These are phyloP conservation scores for Phataginus tricuspis DNA, from an alignment of 2,797 vertebrate species.

Conservation along the genomic window DNA sequence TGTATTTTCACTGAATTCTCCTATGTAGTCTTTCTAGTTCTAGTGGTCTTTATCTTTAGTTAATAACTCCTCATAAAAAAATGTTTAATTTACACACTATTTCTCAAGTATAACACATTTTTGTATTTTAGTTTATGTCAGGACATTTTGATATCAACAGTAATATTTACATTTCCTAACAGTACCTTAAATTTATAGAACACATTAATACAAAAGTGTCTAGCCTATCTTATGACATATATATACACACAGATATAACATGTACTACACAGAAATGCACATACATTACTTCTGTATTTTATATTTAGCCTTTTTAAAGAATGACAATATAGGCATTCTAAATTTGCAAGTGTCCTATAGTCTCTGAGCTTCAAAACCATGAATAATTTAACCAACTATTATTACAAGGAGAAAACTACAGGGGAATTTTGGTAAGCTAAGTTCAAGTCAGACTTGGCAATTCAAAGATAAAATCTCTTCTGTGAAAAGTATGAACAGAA, in stretches of 20 bases:
- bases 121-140: conserved; percentile 8
- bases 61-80: conserved; percentile 40
- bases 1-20: background rate
- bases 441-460: conserved; percentile 57
- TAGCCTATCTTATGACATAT: background rate
- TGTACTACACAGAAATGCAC: background rate
- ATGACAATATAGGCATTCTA: background rate
- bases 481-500: conserved; percentile 42
- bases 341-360: conserved; percentile 12
- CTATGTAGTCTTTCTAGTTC: background rate
- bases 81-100: background rate
- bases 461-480: conserved; percentile 59
- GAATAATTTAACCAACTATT: conserved; percentile 51
- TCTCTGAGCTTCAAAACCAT: conserved; percentile 17
- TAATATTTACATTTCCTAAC: conserved; percentile 26
- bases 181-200: conserved; percentile 26
- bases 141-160: background rate
- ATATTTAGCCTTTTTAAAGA: background rate
- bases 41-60: conserved; percentile 7
- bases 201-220: background rate
- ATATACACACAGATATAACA: background rate
- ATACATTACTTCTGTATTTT: background rate
- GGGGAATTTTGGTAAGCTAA: conserved; percentile 49
- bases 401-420: conserved; percentile 9
- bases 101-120: background rate